Conservation (phyloP, 2,113 vertebrate species). For the Brienomyrus brachyistius region DNA sequence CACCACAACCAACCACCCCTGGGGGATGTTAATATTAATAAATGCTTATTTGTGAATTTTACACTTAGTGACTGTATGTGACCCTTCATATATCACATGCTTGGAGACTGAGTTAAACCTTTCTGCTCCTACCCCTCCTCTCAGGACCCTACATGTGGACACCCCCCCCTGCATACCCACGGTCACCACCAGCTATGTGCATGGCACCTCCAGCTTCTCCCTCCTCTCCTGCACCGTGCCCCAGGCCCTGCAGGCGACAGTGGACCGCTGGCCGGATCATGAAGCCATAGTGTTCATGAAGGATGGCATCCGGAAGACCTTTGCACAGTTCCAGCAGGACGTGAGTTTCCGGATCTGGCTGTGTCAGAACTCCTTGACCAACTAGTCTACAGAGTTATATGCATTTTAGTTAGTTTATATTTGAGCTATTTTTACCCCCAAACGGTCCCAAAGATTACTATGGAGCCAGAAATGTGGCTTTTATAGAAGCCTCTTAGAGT, state of each 20-base stretch:
- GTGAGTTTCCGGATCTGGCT: slow-evolving; percentile 55
- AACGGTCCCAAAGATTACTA: not conserved
- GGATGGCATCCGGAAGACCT: slow-evolving; percentile 69
- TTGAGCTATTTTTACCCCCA: not conserved
- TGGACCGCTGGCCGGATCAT: slow-evolving; percentile 54
- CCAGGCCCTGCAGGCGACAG: slow-evolving; percentile 55
- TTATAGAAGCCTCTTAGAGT: not conserved
- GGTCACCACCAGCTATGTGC: slow-evolving; percentile 70
- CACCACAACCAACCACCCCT: too few species aligned
- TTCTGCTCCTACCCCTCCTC: not conserved
- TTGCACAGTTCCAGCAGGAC: slow-evolving; percentile 74
- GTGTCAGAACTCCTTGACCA: not conserved
- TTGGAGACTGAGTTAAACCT: not conserved
- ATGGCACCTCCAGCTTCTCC: slow-evolving; percentile 49
- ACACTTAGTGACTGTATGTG: not conserved
- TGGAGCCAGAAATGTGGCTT: not conserved
- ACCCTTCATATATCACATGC: not conserved
- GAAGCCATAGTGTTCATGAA: slow-evolving; percentile 66
- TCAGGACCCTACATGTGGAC: slow-evolving; percentile 59
- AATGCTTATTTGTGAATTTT: not conserved
- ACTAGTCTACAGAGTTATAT: not conserved
- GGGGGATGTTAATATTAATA: too few species aligned
- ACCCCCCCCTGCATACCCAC: slow-evolving; percentile 30
- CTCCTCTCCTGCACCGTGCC: slow-evolving; percentile 62
- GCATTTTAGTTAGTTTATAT: not conserved